Evolutionary conservation across 1,140 invertebrate species (phyloP).

Genomic region (Zeugodacus cucurbitae): DNA sequence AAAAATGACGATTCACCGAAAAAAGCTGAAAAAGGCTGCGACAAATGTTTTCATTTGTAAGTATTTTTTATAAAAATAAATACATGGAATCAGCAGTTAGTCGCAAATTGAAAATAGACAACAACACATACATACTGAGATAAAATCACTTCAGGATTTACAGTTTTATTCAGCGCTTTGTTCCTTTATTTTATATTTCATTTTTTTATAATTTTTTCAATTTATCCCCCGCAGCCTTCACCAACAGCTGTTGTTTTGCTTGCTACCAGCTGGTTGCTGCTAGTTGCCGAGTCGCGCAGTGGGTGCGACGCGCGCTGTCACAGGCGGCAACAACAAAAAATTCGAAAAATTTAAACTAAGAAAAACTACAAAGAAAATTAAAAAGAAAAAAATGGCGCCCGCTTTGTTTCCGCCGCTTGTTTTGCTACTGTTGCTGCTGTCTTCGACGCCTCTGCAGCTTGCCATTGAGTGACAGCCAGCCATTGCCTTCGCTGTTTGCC

Average conservation of each 20-base stretch:
- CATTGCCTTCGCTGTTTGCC: not conserved
- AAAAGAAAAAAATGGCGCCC: not conserved
- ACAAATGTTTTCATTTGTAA: not conserved
- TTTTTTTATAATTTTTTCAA: not conserved
- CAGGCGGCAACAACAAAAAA: not conserved
- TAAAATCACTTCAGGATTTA: not conserved
- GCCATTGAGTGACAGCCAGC: not conserved
- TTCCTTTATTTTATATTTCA: not conserved
- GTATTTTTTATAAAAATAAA: not conserved
- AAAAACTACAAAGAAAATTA: not conserved
- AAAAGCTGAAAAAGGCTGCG: not conserved
- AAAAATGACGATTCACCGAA: not conserved
- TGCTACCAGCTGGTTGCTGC: not conserved
- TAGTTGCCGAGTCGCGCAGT: not conserved
- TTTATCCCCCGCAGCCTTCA: constrained; percentile 7
- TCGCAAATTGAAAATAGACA: not conserved
- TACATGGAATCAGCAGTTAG: not conserved
- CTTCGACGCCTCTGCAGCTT: not conserved
- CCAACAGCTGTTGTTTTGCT: constrained; percentile 25
- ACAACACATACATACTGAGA: not conserved
- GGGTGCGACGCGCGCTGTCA: not conserved
- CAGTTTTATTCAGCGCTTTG: not conserved
- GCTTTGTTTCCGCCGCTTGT: not conserved
- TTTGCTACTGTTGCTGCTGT: constrained; percentile 16
- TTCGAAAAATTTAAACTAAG: not conserved